Conservation (phyloP, 2,888 invertebrate species). For the Sympetrum striolatum region DNA sequence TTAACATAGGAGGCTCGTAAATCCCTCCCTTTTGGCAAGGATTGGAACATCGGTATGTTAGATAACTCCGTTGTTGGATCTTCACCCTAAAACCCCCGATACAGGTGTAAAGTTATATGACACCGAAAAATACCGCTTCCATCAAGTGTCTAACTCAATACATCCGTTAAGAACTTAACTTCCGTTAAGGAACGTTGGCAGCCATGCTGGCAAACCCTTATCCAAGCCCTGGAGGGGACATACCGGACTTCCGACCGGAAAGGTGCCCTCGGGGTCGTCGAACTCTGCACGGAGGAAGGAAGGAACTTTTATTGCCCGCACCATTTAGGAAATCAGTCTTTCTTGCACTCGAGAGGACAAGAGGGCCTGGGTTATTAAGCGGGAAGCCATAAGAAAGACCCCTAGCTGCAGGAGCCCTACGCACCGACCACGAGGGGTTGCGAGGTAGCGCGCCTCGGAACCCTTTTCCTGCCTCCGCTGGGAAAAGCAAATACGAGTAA, state of each 20-base stretch:
- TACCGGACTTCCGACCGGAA: background rate
- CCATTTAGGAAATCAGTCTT: background rate
- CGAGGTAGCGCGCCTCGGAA: background rate
- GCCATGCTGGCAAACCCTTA: no score
- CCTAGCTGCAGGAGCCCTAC: background rate
- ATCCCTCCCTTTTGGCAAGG: no score
- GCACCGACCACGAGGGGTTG: background rate
- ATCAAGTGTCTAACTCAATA: no score
- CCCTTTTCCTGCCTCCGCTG: background rate
- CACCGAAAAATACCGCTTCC: no score
- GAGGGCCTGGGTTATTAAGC: background rate
- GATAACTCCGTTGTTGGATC: no score
- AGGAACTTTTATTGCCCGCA: background rate
- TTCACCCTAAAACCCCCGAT: no score
- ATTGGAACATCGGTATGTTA: no score
- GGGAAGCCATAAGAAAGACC: background rate
- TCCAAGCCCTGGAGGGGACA: no score
- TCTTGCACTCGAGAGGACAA: background rate
- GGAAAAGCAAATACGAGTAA: background rate
- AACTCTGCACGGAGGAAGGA: background rate
- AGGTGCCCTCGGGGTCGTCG: background rate
- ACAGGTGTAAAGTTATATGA: no score
- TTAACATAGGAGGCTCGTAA: no score
- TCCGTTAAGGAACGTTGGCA: no score
- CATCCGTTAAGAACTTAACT: no score